phyloP scores from a whole-genome alignment of 2,113 vertebrate species.

The Perca fluviatilis region DNA sequence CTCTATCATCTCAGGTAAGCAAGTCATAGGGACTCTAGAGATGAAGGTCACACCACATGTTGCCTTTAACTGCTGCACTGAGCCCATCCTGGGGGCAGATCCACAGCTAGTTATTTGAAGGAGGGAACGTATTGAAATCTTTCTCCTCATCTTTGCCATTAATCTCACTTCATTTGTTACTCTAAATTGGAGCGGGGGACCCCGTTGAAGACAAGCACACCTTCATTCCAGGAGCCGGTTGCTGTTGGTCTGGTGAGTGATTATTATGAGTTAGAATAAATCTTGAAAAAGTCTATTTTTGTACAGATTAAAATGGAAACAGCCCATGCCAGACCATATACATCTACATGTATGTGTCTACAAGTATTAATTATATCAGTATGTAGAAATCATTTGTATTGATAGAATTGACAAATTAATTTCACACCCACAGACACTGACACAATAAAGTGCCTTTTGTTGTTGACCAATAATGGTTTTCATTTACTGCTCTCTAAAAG shows the following conservation, averaged over 20 bases:
- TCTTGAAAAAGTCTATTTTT: neutral
- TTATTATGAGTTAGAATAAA: neutral
- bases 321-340: neutral
- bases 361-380: neutral
- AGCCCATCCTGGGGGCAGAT: constrained; percentile 81
- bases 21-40: constrained; percentile 59
- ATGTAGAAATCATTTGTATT: neutral
- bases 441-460: neutral
- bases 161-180: constrained; percentile 65
- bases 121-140: constrained; percentile 77
- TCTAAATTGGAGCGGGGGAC: constrained; percentile 56
- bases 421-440: neutral
- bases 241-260: constrained; percentile 69
- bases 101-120: constrained; percentile 81
- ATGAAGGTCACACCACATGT: constrained; percentile 83
- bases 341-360: neutral
- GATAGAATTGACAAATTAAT: neutral
- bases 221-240: constrained; percentile 26
- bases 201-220: constrained; percentile 39
- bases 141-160: constrained; percentile 67
- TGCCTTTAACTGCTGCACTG: constrained; percentile 72
- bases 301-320: neutral
- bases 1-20: constrained; percentile 28
- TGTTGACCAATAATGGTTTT: constrained; percentile 10
- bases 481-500: neutral